Evolutionary conservation across 92 coral and sea anemone species (phyloP), one percentile per base, ranked within the genome.

Genomic region (Paragorgia papillata): DNA sequence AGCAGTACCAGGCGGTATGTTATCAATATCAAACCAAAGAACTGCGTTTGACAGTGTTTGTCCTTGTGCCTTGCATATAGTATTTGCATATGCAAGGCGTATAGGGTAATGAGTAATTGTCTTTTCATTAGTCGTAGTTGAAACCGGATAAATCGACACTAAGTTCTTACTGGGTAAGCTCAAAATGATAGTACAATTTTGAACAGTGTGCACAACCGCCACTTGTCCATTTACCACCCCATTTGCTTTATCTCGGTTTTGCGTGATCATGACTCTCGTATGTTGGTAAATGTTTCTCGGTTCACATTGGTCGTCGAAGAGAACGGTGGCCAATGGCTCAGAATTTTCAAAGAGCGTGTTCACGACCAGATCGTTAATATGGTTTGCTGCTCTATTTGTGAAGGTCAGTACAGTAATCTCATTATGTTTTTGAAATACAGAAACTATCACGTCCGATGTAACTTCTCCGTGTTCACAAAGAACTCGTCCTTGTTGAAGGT

Each of bases 181-280:
- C n/a, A n/a, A n/a, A n/a, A n/a, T n/a, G n/a, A n/a, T n/a, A n/a
- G n/a, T 0, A 55, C 27, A 31, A 9, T 68, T 32, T 2, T 49
- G 60, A 3, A 62, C 29, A 0, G n/a, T 24, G 9, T 68, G 25
- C 7, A 84, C 1, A 18, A 59, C 32, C 0, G 80, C 84, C 4
- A 28, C 27, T 57, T 79, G 88, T 0, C 88, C 88, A 37, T 79
- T 84, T 0, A 84, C 88, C 0, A 84, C 33, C 0, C 88, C 56
- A 25, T 27, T 41, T 2, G 39, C 0, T 25, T 84, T 84, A 24
- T 79, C 79, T 1, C 70, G 0, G 14, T 79, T 84, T 39, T 64
- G 59, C 0, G 80, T 84, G 0, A 84, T 51, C 9, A 79, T 10
- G 0, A 79, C 55, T 22, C 53, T n/a, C 84, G 79, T 79, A 3